Conservation (phyloP, 2,888 invertebrate genomes). For the Eumacrocentrus americanus region DNA sequence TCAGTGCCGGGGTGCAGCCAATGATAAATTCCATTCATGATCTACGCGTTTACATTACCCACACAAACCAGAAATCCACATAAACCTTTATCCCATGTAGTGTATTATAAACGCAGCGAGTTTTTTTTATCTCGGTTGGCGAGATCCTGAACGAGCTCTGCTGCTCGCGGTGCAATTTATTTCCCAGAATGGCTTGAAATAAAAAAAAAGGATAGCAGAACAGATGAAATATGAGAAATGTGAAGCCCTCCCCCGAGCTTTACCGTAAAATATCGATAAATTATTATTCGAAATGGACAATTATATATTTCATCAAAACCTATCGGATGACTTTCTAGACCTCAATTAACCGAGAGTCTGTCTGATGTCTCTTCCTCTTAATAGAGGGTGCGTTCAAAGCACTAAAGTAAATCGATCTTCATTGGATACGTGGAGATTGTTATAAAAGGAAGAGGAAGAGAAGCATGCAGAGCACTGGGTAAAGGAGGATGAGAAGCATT, state of each 20-base stretch:
- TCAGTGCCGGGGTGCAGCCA: no score
- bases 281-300: not conserved
- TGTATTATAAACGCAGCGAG: no score
- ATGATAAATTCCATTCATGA: no score
- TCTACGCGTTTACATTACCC: no score
- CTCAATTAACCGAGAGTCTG: not conserved
- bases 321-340: not conserved
- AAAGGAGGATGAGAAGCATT: conserved; percentile 1
- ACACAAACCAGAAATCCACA: no score
- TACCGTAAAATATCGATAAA: not conserved
- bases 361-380: no score
- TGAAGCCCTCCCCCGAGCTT: not conserved
- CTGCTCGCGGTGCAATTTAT: no score
- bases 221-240: not conserved
- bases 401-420: not conserved
- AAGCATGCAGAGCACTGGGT: not conserved
- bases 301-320: not conserved
- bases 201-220: not conserved
- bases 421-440: conserved; percentile 3
- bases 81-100: no score
- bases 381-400: no score
- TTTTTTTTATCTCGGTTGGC: no score
- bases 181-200: not conserved
- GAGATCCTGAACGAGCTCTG: no score
- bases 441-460: not conserved